Base-by-base conservation (phyloP, 2,113 vertebrate species). In the Sebastes fasciatus region DNA sequence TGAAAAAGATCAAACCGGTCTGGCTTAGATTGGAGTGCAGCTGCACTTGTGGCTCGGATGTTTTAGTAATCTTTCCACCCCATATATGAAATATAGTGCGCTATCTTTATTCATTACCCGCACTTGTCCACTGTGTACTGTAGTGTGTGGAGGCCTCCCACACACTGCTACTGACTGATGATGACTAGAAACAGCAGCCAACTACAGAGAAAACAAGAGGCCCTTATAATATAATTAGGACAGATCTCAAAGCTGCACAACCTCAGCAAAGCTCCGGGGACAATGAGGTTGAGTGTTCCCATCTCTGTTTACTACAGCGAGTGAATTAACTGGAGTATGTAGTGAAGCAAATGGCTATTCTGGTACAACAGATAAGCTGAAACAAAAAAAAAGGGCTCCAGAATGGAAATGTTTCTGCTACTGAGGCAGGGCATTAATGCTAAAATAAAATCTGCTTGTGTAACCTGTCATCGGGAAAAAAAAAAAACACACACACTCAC, bases 221-320 rank as follows among this genome's bases (percentile, higher is more conserved):
- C 84, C 86, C 87, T 91, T 77, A 88, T 87, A 87, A 86, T 77
- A 89, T 91, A 91, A 93, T 92, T 93, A 93, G 91, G 85, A 67
- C 79, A 73, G 70, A 90, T 91, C 84, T 89, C 74, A 84, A 51
- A 83, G 87, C 83, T 42, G 71, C 88, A 83, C 77, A 85, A 88
- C 89, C 90, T 85, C 48, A 82, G 87, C 62, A 78, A 85, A 88
- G 78, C 88, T 93, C 91, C 16, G 65, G 88, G 88, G 88, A 85
- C 78, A 78, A 78, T 75, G 49, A 82, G 81, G 87, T 89, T 82
- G 76, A 90, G 80, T 85, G 89, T 84, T 86, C 75, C 55, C 79
- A 63, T 89, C 87, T 87, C 77, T 75, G 84, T 85, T 91, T 87
- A 87, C 85, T 88, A 89, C 84, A 63, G 63, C 57, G 77, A 90